Evolutionary conservation across 1,140 invertebrate genomes (phyloP), one percentile per base, ranked within the genome.

Genomic region (Trypoxylus dichotomus): DNA sequence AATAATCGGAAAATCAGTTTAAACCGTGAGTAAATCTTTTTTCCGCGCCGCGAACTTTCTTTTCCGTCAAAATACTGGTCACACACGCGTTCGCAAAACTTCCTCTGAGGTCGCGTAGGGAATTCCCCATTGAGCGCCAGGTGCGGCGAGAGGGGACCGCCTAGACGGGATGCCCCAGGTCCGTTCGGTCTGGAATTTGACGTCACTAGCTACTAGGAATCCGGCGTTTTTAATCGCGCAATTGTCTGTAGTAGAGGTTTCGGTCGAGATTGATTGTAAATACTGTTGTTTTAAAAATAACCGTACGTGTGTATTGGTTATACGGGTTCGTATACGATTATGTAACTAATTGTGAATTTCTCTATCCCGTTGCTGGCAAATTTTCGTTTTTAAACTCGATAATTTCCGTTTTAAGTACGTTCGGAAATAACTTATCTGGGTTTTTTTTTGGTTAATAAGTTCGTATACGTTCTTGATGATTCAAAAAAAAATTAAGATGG

Each of bases 91-190:
- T 71, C 68, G 68, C 68, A 24, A 13, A 24, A 71, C 19, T 42
- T 74, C 27, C 72, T 41, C 13, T 43, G 72, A 74, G 72, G 32
- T 74, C 32, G 37, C 32, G 29, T 8, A 74, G 72, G 72, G 72
- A 74, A 41, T 74, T 74, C 72, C 72, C 72, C 72, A 68, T 68
- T 74, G 15, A 43, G n/a, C 29, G 29, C 11, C 0, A 13, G 72
- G 72, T n/a, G 41, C 72, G 29, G 72, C 13, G 72, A 27, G 32
- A 11, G 5, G 72, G n/a, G 29, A 21, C 1, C 21, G 10, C 72
- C n/a, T 10, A 41, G 37, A 74, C 72, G 72, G 72, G 72, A 74
- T 74, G 72, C 72, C 72, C 72, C 72, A 74, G 29, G 0, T 43
- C 72, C 72, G 58, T 19, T 60, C 58, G 24, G 60, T 68, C 1